Evolutionary conservation across 2,113 vertebrate species (phyloP), one percentile per base, ranked within the genome.

Genomic region (Trematocara marginatum): DNA sequence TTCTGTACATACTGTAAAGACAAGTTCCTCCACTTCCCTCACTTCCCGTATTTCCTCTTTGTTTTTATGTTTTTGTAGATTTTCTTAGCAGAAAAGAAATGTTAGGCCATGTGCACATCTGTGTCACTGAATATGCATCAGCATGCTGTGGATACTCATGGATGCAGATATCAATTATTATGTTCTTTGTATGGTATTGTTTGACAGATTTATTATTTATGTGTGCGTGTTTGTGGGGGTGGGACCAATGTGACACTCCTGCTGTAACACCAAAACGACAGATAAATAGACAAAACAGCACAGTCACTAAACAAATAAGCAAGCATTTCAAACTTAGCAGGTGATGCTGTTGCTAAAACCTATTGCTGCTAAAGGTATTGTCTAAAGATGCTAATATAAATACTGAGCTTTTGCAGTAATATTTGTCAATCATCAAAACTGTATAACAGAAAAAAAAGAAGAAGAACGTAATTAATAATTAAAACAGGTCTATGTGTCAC

Each of bases 211-310:
- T 31, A 57, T 71, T 12, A 11, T 18, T 47, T 23, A 7, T 23
- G 23, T 89, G 79, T 18, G 34, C 10, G 13, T n/a, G 15, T 71
- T 78, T 76, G 2, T 57, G 18, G 20, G 23, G 5, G 18, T 78
- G 78, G 66, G 0, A 45, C 61, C 23, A 9, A 38, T 54, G 49
- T 29, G 52, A 57, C 52, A 49, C 31, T 16, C 52, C 59, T 42
- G 79, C 85, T 61, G 31, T 64, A 35, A 35, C 59, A 84, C 53
- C 53, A 86, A 88, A 92, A 92, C 83, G 91, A 88, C 88, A 94
- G 91, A 92, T 92, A 86, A 88, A 80, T 59, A 15, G 34, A 74
- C 76, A 87, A 83, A 51, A 64, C 53, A 35, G 71, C 51, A 54
- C 57, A 35, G 42, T 84, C 71, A 64, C 84, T 26, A 85, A 76